Percentiles rank a stretch among this genome's conserved stretches.
Conservation (phyloP, 2,113 vertebrate species). For the Cynoglossus semilaevis region DNA sequence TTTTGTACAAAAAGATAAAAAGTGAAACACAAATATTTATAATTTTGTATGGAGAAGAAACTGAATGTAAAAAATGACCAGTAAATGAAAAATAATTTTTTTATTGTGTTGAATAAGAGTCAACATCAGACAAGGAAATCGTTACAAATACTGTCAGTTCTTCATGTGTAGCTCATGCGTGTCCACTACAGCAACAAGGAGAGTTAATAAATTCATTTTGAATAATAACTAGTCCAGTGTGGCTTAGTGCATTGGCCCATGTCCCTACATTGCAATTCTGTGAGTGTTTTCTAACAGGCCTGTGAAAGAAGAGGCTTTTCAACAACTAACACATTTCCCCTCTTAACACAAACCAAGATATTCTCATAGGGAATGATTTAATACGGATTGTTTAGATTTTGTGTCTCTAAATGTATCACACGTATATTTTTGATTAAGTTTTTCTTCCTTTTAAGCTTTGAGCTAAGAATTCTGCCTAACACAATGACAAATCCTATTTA, state of each 20-base stretch:
- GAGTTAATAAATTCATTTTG: conserved; percentile 75
- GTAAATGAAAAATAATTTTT: conserved; percentile 62
- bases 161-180: conserved; percentile 70
- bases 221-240: conserved; percentile 56
- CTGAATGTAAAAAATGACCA: conserved; percentile 43
- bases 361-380: background rate
- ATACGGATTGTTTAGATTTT: conserved; percentile 5
- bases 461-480: conserved; percentile 40
- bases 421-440: conserved; percentile 19
- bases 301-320: conserved; percentile 10
- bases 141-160: conserved; percentile 62
- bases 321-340: too few relatives aligned
- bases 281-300: conserved; percentile 34
- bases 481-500: background rate
- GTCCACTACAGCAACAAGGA: conserved; percentile 70
- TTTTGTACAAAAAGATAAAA: conserved; percentile 76
- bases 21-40: conserved; percentile 78
- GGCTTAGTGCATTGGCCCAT: conserved; percentile 32
- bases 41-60: conserved; percentile 77
- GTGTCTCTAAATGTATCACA: conserved; percentile 3
- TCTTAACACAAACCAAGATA: background rate
- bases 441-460: conserved; percentile 30
- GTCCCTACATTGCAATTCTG: conserved; percentile 48
- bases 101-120: conserved; percentile 73
- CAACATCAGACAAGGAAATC: conserved; percentile 44